phyloP scores from a whole-genome alignment of 2,113 vertebrate species.

The Elephantulus edwardii region DNA sequence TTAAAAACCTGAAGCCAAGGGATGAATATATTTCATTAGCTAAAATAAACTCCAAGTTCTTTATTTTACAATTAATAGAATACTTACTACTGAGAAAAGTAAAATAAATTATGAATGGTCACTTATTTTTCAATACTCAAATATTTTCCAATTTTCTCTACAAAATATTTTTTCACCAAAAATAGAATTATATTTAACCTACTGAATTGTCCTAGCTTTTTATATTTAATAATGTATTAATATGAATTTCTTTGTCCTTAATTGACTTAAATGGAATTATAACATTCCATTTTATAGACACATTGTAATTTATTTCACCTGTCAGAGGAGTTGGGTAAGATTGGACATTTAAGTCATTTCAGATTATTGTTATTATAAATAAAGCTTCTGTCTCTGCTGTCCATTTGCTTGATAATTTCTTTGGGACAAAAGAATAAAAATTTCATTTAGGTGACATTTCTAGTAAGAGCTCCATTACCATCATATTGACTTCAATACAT shows the following conservation, averaged over 20 bases:
- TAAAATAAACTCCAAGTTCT: neutral
- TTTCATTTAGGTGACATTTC: neutral
- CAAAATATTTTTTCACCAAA: neutral
- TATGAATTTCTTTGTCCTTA: neutral
- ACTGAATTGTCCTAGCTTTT: neutral
- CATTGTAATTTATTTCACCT: neutral
- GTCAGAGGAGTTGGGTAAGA: neutral
- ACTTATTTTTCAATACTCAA: neutral
- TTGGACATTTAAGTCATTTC: neutral
- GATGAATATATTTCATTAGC: neutral
- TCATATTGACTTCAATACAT: neutral
- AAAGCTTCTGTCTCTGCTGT: neutral
- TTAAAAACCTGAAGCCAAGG: neutral
- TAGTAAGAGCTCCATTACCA: neutral
- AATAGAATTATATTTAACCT: neutral
- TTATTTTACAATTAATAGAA: neutral
- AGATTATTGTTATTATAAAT: neutral
- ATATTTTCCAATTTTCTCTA: neutral
- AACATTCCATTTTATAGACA: neutral
- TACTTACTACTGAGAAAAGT: neutral
- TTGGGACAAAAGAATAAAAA: neutral
- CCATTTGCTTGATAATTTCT: conserved; percentile 8
- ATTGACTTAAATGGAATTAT: neutral
- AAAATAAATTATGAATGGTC: neutral
- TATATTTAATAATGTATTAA: neutral